These are phyloP conservation scores for Podilymbus podiceps DNA, from an alignment of 2,113 vertebrate genomes.

Conservation along the genomic window DNA sequence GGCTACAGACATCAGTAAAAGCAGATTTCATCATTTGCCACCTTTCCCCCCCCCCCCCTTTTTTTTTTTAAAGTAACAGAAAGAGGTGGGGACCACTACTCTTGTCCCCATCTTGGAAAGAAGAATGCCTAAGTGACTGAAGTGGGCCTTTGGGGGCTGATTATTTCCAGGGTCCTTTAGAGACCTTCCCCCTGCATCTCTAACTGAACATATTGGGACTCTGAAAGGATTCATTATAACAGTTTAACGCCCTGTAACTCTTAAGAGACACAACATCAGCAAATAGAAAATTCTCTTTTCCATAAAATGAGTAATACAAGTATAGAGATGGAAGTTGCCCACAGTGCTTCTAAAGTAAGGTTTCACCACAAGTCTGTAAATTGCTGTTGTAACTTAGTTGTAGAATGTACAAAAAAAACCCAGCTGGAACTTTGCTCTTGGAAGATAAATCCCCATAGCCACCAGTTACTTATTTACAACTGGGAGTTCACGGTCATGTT, in stretches of 20 bases:
- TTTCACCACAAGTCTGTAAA: not conserved
- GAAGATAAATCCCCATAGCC: not conserved
- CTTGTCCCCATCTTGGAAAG: not conserved
- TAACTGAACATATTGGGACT: not conserved
- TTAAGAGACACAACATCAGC: not conserved
- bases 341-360: not conserved
- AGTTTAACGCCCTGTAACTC: not conserved
- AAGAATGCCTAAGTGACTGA: not conserved
- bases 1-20: not conserved
- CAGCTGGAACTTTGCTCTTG: not conserved
- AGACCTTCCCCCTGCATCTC: not conserved
- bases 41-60: not conserved
- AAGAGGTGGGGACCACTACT: not conserved
- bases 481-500: not conserved
- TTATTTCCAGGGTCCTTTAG: not conserved
- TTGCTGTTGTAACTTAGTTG: not conserved
- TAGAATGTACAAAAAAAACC: not conserved
- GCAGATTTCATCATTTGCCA: not conserved
- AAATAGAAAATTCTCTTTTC: not conserved
- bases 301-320: not conserved
- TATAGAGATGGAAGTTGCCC: not conserved
- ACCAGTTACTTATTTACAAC: not conserved
- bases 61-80: not conserved
- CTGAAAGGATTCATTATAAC: not conserved
- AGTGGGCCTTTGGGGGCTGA: not conserved